Evolutionary conservation across 2,888 invertebrate species (phyloP).

Genomic region (Sarcophaga variegata): DNA sequence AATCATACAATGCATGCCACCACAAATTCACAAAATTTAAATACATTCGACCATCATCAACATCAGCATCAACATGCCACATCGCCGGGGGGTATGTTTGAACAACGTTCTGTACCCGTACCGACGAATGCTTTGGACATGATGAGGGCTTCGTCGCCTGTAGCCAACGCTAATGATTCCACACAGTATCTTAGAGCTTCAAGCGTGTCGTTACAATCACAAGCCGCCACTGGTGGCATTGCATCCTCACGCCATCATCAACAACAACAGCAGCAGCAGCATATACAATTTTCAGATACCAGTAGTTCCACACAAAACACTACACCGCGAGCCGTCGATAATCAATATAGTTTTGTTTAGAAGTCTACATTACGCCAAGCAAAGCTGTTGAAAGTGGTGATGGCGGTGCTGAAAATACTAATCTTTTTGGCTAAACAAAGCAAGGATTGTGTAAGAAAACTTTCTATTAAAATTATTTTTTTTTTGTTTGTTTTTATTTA

Average conservation of each 20-base stretch:
- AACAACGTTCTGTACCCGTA: conserved; percentile 60
- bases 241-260: conserved; percentile 19
- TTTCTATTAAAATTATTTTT: not conserved
- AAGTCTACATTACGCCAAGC: not conserved
- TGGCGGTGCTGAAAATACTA: no score
- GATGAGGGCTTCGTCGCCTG: conserved; percentile 54
- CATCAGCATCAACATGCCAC: conserved; percentile 42
- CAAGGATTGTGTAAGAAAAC: conserved; percentile 38
- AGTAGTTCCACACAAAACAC: conserved; percentile 71
- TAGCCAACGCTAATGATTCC: conserved; percentile 57
- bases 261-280: conserved; percentile 67
- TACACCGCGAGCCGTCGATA: conserved; percentile 88
- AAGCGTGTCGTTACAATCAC: conserved; percentile 76
- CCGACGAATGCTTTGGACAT: conserved; percentile 65
- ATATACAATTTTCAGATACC: conserved; percentile 66
- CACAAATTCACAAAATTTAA: conserved; percentile 58
- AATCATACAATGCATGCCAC: conserved; percentile 28
- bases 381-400: not conserved
- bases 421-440: no score
- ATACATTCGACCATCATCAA: conserved; percentile 60
- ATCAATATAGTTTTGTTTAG: conserved; percentile 90
- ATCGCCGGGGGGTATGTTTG: conserved; percentile 67
- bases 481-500: no score
- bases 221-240: conserved; percentile 64
- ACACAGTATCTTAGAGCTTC: conserved; percentile 73